A percentile compares a stretch with the other conserved stretches of the same genome.
Conservation (phyloP, 92 coral and sea anemone species). For the Metridium senile region DNA sequence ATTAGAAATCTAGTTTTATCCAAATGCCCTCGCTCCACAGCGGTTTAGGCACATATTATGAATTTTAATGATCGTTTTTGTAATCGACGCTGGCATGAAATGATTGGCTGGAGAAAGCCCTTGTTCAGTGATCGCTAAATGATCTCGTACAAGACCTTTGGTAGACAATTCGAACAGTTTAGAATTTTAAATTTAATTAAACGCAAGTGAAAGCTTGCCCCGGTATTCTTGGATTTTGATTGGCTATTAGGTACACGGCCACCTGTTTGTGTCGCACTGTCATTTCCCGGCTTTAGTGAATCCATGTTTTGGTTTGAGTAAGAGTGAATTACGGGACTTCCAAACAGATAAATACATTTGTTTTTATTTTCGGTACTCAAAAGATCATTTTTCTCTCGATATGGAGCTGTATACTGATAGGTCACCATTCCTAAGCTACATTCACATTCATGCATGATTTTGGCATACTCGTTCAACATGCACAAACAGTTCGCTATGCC, state of each 20-base stretch:
- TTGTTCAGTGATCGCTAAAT: constrained; percentile 37
- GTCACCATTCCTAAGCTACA: constrained; percentile 21
- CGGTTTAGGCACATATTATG: constrained; percentile 58
- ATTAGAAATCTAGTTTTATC: constrained; percentile 8
- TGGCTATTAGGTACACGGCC: constrained; percentile 49
- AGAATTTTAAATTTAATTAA: constrained; percentile 56
- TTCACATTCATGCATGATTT: constrained; percentile 18
- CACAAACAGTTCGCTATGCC: constrained; percentile 30
- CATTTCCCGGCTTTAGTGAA: constrained; percentile 54
- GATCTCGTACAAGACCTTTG: constrained; percentile 53
- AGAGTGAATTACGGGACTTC: constrained; percentile 58
- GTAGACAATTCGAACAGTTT: constrained; percentile 54
- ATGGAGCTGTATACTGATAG: constrained; percentile 18
- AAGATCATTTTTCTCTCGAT: constrained; percentile 9
- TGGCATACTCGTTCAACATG: constrained; percentile 45
- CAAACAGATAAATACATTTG: constrained; percentile 21
- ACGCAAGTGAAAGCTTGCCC: constrained; percentile 50
- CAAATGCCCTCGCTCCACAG: constrained; percentile 23
- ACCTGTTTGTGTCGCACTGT: constrained; percentile 62
- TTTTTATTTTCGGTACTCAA: constrained; percentile 16
- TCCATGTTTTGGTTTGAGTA: constrained; percentile 49
- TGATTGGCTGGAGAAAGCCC: constrained; percentile 40
- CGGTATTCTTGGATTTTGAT: constrained; percentile 23
- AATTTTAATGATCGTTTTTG: constrained; percentile 54
- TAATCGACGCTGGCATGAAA: constrained; percentile 57